Conservation (phyloP, 92 coral and sea anemone species). For the Zoanthus sociatus region DNA sequence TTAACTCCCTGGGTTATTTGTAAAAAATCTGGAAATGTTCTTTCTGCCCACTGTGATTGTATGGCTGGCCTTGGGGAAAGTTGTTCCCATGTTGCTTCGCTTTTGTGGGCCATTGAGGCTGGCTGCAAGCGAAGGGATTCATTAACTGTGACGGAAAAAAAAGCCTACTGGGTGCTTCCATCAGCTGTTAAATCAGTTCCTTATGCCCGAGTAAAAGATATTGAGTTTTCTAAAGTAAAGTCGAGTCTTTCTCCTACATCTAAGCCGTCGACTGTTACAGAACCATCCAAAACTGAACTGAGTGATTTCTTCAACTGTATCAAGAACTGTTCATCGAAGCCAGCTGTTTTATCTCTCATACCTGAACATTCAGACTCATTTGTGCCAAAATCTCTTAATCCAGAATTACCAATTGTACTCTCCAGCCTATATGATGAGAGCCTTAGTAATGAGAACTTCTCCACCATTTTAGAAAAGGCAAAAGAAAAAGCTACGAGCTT, state of each 20-base stretch:
- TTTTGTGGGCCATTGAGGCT: conserved; percentile 35
- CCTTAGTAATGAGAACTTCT: conserved; percentile 55
- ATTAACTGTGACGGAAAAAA: conserved; percentile 56
- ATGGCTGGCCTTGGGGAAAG: too few species aligned
- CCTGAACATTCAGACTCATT: conserved; percentile 42
- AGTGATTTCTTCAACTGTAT: conserved; percentile 40
- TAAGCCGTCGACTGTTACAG: conserved; percentile 28
- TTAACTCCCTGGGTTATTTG: conserved; percentile 51
- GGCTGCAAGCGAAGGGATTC: conserved; percentile 55
- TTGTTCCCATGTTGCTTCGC: conserved; percentile 12
- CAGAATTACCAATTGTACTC: conserved; percentile 57
- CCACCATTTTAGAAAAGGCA: conserved; percentile 50
- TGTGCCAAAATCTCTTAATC: conserved; percentile 54
- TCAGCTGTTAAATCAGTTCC: conserved; percentile 66
- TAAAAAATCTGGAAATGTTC: neutral
- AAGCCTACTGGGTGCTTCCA: conserved; percentile 34
- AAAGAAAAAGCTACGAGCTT: conserved; percentile 24
- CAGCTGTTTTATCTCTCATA: conserved; percentile 57
- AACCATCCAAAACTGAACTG: conserved; percentile 50
- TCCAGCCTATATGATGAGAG: conserved; percentile 48
- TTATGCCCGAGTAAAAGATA: conserved; percentile 60
- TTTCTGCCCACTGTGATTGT: too few species aligned
- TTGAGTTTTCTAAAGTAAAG: conserved; percentile 42
- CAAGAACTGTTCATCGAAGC: conserved; percentile 49
- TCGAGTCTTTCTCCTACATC: conserved; percentile 16